Conservation (phyloP, 2,888 invertebrate species). For the Polyommatus iphigenia region DNA sequence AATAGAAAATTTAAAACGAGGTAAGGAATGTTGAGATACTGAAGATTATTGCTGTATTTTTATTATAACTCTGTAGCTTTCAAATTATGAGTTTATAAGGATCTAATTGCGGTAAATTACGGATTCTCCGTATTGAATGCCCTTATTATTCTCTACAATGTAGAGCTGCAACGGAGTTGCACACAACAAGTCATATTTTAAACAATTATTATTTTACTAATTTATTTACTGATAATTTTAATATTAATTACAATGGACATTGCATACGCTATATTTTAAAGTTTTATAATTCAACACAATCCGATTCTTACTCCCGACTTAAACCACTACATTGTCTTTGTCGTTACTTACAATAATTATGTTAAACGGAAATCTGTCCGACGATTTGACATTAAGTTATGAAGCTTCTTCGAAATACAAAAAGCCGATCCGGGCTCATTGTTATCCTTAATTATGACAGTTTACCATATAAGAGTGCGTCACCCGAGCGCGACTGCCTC, state of each 20-base stretch:
- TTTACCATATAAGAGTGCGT: slow-evolving; percentile 73
- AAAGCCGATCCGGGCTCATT: slow-evolving; percentile 66
- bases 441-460: slow-evolving; percentile 79
- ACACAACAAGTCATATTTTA: not conserved
- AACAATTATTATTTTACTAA: not conserved
- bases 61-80: too few relatives aligned
- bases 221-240: too few relatives aligned
- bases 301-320: not conserved
- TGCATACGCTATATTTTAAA: too few relatives aligned
- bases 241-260: too few relatives aligned
- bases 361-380: slow-evolving; percentile 35
- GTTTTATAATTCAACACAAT: not conserved
- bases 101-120: too few relatives aligned
- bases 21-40: too few relatives aligned
- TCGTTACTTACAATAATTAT: not conserved
- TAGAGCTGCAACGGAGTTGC: not conserved
- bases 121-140: too few relatives aligned
- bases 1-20: too few relatives aligned
- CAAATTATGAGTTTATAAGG: too few relatives aligned
- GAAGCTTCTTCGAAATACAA: slow-evolving; percentile 68
- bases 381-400: slow-evolving; percentile 67
- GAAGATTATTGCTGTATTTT: too few relatives aligned
- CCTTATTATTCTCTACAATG: not conserved
- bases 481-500: slow-evolving; percentile 58
- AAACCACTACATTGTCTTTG: not conserved